phyloP scores from a whole-genome alignment of 2,797 vertebrate species.

The Gila robusta region DNA sequence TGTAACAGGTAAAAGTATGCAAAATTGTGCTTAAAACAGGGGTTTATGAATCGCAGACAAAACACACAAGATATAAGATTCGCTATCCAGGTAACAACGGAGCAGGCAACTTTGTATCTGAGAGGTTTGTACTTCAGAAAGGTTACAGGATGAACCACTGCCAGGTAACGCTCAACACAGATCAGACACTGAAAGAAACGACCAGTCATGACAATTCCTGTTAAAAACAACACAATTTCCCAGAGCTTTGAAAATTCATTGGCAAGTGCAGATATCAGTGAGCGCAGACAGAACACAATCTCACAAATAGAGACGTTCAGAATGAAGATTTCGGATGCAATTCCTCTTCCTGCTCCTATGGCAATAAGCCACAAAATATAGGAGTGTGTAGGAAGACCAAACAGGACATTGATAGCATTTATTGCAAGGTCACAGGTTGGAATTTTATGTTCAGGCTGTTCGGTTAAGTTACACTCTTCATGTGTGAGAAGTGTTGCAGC shows the following conservation, averaged over 20 bases:
- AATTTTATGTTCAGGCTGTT: not conserved
- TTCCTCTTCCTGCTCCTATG: not conserved
- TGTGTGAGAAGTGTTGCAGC: not conserved
- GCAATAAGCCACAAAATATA: constrained; percentile 41
- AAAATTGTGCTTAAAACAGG: not conserved
- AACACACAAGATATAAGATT: not conserved
- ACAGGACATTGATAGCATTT: not conserved
- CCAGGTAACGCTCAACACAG: constrained; percentile 41
- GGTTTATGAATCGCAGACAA: not conserved
- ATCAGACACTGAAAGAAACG: constrained; percentile 50
- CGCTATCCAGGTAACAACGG: constrained; percentile 28
- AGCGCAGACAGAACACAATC: no score
- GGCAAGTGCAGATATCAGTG: no score
- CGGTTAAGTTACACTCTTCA: not conserved
- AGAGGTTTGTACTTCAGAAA: constrained; percentile 54
- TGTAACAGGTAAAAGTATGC: not conserved
- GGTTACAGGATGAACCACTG: constrained; percentile 52
- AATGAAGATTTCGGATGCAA: constrained; percentile 37
- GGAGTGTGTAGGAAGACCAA: constrained; percentile 42
- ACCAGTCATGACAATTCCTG: not conserved
- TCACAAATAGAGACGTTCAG: no score
- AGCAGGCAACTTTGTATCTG: constrained; percentile 34
- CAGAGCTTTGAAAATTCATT: no score
- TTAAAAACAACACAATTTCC: not conserved
- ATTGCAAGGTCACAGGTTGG: not conserved